Base-by-base conservation (phyloP, 1,140 invertebrate genomes). In the Vollenhovia emeryi region DNA sequence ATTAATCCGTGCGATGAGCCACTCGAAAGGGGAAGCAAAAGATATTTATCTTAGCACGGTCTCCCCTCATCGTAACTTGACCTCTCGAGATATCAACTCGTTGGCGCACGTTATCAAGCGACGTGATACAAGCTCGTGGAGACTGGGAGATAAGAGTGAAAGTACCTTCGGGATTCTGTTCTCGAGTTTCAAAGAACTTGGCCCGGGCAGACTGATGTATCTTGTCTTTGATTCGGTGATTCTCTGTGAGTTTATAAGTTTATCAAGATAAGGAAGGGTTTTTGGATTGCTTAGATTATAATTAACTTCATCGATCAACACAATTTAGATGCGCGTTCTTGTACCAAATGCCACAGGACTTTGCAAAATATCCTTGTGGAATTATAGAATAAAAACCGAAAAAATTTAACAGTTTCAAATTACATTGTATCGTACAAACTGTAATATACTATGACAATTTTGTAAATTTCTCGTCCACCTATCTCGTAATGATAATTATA, bases 71-170 rank as follows among this genome's bases (percentile, higher is more conserved):
- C 55, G 57, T 64, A 89, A 74, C 87, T 89, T 88, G 86, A 88
- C 83, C 75, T 86, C 43, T 75, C 60, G 71, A 71, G 45, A 85
- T 66, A 66, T 88, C 83, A 75, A 45, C 60, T 59, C 30, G 57
- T 52, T 68, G 57, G 43, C 68, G n/a, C 36, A 55, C 60, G 36
- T 43, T 75, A 88, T 69, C 84, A 62, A n/a, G 48, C 55, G 7
- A 36, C 33, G 27, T 48, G 45, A 74, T 82, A 74, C 75, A 64
- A 80, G 64, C 69, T 86, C n/a, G 40, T 64, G 40, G 21, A 48
- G 52, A 45, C 43, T 40, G 40, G 5, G 24, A 73, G 88, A 88
- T 88, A 88, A 84, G 57, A 86, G 69, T 83, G 86, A 86, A 83
- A 88, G 64, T 87, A 86, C 78, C 36, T 66, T 11, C 48, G 24